Percentiles rank a stretch among this genome's conserved stretches.
phyloP scores from a whole-genome alignment of 1,140 invertebrate genomes.

The Choristoneura fumiferana region DNA sequence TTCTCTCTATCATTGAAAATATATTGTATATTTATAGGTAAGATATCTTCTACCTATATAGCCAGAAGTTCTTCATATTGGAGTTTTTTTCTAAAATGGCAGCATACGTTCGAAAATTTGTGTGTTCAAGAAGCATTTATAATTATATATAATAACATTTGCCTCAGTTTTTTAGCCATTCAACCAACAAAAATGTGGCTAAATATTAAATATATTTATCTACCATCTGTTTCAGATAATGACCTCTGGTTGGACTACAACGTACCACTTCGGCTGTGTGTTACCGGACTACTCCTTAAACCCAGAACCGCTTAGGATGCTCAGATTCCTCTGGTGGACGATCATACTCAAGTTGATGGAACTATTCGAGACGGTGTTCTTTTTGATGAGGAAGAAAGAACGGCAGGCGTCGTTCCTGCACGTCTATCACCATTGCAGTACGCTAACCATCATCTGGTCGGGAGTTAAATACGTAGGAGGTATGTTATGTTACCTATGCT shows the following conservation, averaged over 20 bases:
- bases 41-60: too few species aligned
- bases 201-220: too few species aligned
- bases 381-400: slow-evolving; percentile 85
- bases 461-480: slow-evolving; percentile 83
- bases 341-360: slow-evolving; percentile 63
- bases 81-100: too few species aligned
- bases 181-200: too few species aligned
- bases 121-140: too few species aligned
- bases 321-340: slow-evolving; percentile 75
- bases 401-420: slow-evolving; percentile 86
- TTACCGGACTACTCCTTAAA: slow-evolving; percentile 84
- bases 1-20: too few species aligned
- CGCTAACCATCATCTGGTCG: slow-evolving; percentile 84
- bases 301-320: slow-evolving; percentile 81
- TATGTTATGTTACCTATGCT: too few species aligned
- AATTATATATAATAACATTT: too few species aligned
- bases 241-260: slow-evolving; percentile 74
- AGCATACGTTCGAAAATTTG: too few species aligned
- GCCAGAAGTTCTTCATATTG: too few species aligned
- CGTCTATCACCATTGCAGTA: slow-evolving; percentile 85
- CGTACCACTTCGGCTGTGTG: slow-evolving; percentile 85
- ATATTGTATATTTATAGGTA: too few species aligned
- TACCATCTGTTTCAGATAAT: slow-evolving; percentile 47
- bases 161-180: too few species aligned
- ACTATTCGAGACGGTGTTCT: slow-evolving; percentile 78